These are phyloP conservation scores for Cabera pusaria DNA, from an alignment of 2,888 invertebrate species.

Conservation along the genomic window DNA sequence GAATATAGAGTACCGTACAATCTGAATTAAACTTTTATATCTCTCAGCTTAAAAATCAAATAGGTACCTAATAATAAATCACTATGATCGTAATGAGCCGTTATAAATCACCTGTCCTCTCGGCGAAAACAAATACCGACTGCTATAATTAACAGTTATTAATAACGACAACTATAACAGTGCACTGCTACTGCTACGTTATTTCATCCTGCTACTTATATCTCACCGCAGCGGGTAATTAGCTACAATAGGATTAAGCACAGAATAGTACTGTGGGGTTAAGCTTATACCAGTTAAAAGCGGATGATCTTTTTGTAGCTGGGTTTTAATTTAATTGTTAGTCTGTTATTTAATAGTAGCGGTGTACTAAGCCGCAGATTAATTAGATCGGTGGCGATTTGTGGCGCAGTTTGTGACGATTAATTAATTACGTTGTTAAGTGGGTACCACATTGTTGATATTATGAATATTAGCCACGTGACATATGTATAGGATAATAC, in stretches of 20 bases:
- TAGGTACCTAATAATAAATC: too few relatives aligned
- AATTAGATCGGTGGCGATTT: too few relatives aligned
- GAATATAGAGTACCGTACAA: too few relatives aligned
- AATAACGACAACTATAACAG: slow-evolving; percentile 36
- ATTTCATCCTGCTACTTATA: slow-evolving; percentile 20
- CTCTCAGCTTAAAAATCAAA: too few relatives aligned
- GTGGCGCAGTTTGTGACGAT: not conserved
- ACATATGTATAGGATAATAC: too few relatives aligned
- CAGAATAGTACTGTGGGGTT: slow-evolving; percentile 16
- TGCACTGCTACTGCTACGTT: slow-evolving; percentile 12
- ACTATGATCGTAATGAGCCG: slow-evolving; percentile 49
- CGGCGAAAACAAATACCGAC: slow-evolving; percentile 57
- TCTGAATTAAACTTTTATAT: too few relatives aligned
- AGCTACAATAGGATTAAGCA: slow-evolving; percentile 12
- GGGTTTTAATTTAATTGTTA: slow-evolving; percentile 8
- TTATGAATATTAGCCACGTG: too few relatives aligned
- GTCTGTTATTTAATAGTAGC: not conserved
- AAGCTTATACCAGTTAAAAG: slow-evolving; percentile 2
- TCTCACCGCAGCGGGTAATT: slow-evolving; percentile 7
- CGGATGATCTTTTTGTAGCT: slow-evolving; percentile 23
- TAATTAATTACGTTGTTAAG: too few relatives aligned
- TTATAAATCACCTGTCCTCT: slow-evolving; percentile 60
- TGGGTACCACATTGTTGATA: too few relatives aligned
- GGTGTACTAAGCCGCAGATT: slow-evolving; percentile 19
- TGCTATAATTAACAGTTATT: slow-evolving; percentile 39